phyloP scores from a whole-genome alignment of 1,140 invertebrate genomes.

The Muscidifurax raptorellus region DNA sequence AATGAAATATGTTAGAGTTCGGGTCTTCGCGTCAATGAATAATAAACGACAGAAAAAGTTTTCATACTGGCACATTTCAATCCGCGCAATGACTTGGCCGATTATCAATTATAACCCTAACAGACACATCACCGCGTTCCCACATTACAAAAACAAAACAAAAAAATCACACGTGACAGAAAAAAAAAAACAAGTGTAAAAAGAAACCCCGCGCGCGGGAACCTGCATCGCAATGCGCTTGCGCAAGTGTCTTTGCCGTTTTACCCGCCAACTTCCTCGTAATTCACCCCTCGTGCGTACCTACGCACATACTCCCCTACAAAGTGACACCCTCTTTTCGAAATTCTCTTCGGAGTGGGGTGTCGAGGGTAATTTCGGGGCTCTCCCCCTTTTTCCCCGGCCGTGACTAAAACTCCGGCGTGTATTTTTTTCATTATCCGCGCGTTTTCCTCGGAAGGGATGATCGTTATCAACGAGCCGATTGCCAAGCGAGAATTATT shows the following conservation, averaged over 20 bases:
- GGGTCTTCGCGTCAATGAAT: too few species aligned
- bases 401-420: background rate
- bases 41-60: too few species aligned
- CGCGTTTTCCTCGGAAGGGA: background rate
- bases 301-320: background rate
- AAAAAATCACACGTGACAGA: background rate
- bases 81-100: background rate
- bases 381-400: background rate
- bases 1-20: too few species aligned
- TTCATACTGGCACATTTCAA: background rate
- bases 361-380: conserved; percentile 29
- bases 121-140: too few species aligned
- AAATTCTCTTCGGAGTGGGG: conserved; percentile 20
- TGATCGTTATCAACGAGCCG: conserved; percentile 30
- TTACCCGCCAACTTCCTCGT: background rate
- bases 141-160: background rate
- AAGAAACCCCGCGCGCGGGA: background rate
- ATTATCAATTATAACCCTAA: too few species aligned
- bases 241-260: conserved; percentile 25
- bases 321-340: conserved; percentile 17
- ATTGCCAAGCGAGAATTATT: conserved; percentile 34
- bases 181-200: conserved; percentile 31
- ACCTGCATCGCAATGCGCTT: conserved; percentile 27
- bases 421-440: conserved; percentile 29
- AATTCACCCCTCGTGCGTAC: background rate